phyloP scores from a whole-genome alignment of 2,797 vertebrate species.

The Chromobotia macracanthus region DNA sequence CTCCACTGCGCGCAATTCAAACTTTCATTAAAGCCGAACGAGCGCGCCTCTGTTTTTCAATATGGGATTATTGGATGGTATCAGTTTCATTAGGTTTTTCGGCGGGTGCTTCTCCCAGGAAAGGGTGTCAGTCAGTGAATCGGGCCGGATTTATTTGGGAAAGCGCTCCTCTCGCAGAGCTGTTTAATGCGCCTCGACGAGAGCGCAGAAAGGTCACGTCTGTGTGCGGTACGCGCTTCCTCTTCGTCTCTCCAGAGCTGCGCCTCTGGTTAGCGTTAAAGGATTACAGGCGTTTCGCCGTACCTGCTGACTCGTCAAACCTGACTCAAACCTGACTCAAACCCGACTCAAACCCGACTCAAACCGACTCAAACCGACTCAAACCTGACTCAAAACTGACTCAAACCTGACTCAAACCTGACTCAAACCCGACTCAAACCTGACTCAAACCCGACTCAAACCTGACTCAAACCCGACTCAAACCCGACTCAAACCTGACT shows the following conservation, averaged over 20 bases:
- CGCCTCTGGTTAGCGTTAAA: conserved; percentile 65
- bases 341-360: conserved; percentile 57
- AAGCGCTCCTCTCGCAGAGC: conserved; percentile 55
- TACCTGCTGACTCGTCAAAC: too few relatives aligned
- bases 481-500: conserved; percentile 57
- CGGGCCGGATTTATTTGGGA: conserved; percentile 59
- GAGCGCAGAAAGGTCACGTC: conserved; percentile 65
- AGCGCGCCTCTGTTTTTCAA: conserved; percentile 53
- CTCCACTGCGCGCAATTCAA: conserved; percentile 37
- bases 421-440: conserved; percentile 59
- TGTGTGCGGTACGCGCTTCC: conserved; percentile 57
- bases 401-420: conserved; percentile 56
- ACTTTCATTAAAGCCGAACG: conserved; percentile 59
- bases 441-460: conserved; percentile 58
- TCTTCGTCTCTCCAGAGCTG: conserved; percentile 60
- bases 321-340: conserved; percentile 58
- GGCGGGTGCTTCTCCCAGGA: conserved; percentile 56
- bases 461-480: conserved; percentile 58
- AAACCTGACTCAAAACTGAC: conserved; percentile 57
- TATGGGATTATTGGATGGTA: conserved; percentile 60
- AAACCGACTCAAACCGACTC: too few relatives aligned
- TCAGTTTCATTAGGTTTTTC: conserved; percentile 60
- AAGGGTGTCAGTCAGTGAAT: conserved; percentile 59
- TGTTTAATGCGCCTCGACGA: conserved; percentile 43
- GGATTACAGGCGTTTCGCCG: conserved; percentile 63